These are phyloP conservation scores for Apodemia hepburni DNA, from an alignment of 2,888 invertebrate genomes.

Conservation along the genomic window DNA sequence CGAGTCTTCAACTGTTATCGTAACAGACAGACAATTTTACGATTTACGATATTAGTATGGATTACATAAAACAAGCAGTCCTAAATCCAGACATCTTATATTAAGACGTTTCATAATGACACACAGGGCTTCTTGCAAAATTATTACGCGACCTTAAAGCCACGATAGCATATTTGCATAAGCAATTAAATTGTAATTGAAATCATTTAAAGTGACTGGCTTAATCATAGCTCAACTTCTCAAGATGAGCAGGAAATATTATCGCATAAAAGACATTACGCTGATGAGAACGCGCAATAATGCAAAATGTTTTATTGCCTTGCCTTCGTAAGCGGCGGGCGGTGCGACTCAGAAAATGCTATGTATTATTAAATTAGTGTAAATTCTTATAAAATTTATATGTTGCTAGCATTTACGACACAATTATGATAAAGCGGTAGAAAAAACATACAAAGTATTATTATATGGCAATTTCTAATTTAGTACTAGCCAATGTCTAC, in stretches of 20 bases:
- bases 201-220: conserved; percentile 36
- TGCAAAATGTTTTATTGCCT: conserved; percentile 38
- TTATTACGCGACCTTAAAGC: conserved; percentile 11
- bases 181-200: conserved; percentile 24
- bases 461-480: neutral
- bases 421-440: neutral
- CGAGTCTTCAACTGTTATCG: too few species aligned
- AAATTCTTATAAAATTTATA: neutral
- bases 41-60: too few species aligned
- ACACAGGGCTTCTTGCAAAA: neutral
- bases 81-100: neutral
- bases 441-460: neutral
- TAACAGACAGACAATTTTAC: too few species aligned
- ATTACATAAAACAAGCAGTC: too few species aligned
- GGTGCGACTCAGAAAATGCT: neutral
- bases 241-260: conserved; percentile 59
- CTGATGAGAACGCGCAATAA: conserved; percentile 57
- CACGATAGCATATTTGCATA: conserved; percentile 19
- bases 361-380: neutral
- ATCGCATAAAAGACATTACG: conserved; percentile 51
- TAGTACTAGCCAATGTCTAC: too few species aligned
- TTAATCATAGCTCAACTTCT: conserved; percentile 38
- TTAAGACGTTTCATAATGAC: neutral
- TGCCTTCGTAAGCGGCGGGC: conserved; percentile 18
- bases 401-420: neutral